phyloP scores from a whole-genome alignment of 2,113 vertebrate genomes.

The Neotoma lepida region DNA sequence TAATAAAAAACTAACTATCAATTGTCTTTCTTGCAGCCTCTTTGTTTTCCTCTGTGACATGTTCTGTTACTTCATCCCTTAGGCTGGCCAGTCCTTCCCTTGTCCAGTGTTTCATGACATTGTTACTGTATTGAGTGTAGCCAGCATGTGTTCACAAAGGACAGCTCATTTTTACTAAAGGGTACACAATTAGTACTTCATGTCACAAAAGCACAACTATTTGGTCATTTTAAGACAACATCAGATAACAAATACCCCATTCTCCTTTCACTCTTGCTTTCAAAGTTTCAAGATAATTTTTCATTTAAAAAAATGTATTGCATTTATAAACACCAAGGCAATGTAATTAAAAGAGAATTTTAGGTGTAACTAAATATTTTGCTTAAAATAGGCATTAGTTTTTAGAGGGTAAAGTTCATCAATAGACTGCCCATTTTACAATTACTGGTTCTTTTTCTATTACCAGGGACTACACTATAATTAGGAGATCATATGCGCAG shows the following conservation, averaged over 20 bases:
- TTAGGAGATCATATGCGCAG: constrained; percentile 28
- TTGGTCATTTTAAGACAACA: not conserved
- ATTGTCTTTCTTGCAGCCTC: not conserved
- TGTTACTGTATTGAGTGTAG: not conserved
- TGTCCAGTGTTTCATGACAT: not conserved
- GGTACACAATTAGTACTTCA: not conserved
- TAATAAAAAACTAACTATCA: not conserved
- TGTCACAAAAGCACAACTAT: not conserved
- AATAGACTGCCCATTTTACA: constrained; percentile 12
- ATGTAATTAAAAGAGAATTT: constrained; percentile 36
- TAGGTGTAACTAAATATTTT: constrained; percentile 46
- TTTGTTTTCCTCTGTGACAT: not conserved
- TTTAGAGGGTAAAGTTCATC: constrained; percentile 45
- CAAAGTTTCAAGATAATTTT: constrained; percentile 19
- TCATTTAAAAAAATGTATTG: not conserved
- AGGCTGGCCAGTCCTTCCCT: not conserved
- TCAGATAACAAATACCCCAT: not conserved
- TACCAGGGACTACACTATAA: constrained; percentile 9
- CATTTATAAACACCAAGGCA: constrained; percentile 9
- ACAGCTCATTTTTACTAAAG: not conserved
- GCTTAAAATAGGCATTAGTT: constrained; percentile 1
- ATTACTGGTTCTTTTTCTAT: constrained; percentile 58
- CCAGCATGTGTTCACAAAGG: not conserved
- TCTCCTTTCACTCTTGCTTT: constrained; percentile 32
- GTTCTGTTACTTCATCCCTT: not conserved